Percentiles rank a stretch among this genome's conserved stretches.
Conservation (phyloP, 2,113 vertebrate genomes). For the Nesoenas mayeri region DNA sequence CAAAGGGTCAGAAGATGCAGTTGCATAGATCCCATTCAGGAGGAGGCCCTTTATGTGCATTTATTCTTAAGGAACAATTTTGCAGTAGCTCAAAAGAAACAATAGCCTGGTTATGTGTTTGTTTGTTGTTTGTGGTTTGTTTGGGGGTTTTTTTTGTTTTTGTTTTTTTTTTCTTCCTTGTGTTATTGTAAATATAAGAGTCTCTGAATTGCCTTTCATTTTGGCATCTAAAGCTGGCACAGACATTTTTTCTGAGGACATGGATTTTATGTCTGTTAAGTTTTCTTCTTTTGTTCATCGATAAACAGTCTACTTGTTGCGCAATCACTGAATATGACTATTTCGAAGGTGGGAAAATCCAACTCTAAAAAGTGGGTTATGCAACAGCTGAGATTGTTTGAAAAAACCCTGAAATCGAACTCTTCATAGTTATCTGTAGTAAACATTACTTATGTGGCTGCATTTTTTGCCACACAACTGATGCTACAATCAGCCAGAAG, state of each 20-base stretch:
- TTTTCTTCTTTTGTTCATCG: not conserved
- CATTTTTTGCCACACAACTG: not conserved
- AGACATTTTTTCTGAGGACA: not conserved
- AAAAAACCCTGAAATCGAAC: not conserved
- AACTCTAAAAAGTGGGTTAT: not conserved
- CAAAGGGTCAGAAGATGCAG: not conserved
- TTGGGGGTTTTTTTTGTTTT: not conserved
- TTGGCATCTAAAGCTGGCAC: not conserved
- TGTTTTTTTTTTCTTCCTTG: not conserved
- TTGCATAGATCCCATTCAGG: not conserved
- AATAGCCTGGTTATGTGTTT: not conserved
- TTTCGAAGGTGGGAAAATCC: not conserved
- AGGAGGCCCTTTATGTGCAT: not conserved
- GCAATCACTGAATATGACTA: not conserved
- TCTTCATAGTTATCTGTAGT: not conserved
- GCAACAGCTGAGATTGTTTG: not conserved
- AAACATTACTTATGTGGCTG: not conserved
- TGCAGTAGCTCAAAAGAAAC: not conserved
- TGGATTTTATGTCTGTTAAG: not conserved
- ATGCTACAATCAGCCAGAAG: not conserved
- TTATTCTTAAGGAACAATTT: not conserved
- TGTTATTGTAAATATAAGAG: not conserved
- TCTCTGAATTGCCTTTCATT: not conserved
- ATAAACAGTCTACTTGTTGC: not conserved
- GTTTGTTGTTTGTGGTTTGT: too few species aligned